Percentiles rank a stretch among this genome's conserved stretches.
Conservation (phyloP, 2,888 invertebrate genomes). For the Platynereis dumerilii region DNA sequence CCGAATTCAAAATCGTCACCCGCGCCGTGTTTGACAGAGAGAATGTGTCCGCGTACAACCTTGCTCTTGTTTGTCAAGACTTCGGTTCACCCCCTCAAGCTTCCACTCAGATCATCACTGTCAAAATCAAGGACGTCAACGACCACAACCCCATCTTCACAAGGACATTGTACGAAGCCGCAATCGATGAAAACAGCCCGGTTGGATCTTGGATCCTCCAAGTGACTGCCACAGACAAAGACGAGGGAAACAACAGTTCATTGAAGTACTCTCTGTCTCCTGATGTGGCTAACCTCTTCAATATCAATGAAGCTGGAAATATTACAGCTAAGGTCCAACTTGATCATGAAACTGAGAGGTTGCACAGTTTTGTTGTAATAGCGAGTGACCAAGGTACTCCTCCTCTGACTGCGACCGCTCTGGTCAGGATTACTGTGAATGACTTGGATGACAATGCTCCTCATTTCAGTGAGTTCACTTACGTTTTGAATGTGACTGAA, state of each 20-base stretch:
- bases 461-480: constrained; percentile 23
- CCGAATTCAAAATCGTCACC: constrained; percentile 28
- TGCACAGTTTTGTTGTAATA: constrained; percentile 23
- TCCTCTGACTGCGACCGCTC: constrained; percentile 23
- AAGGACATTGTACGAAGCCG: constrained; percentile 79
- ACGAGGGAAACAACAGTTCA: constrained; percentile 43
- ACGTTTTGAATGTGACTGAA: constrained; percentile 16
- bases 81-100: constrained; percentile 88
- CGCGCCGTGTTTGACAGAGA: constrained; percentile 26
- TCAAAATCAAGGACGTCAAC: constrained; percentile 83
- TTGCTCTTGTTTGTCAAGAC: constrained; percentile 87
- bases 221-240: constrained; percentile 55
- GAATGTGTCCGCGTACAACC: constrained; percentile 71
- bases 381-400: constrained; percentile 33
- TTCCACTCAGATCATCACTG: constrained; percentile 84
- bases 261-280: constrained; percentile 41
- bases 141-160: constrained; percentile 94
- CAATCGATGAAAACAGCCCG: constrained; percentile 66
- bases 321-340: constrained; percentile 25
- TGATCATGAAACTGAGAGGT: constrained; percentile 26
- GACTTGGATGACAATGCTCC: constrained; percentile 39
- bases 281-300: constrained; percentile 74
- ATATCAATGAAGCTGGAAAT: constrained; percentile 22
- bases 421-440: constrained; percentile 25
- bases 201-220: constrained; percentile 57